These are phyloP conservation scores for Furcula furcula DNA, from an alignment of 2,888 invertebrate genomes.

Conservation along the genomic window DNA sequence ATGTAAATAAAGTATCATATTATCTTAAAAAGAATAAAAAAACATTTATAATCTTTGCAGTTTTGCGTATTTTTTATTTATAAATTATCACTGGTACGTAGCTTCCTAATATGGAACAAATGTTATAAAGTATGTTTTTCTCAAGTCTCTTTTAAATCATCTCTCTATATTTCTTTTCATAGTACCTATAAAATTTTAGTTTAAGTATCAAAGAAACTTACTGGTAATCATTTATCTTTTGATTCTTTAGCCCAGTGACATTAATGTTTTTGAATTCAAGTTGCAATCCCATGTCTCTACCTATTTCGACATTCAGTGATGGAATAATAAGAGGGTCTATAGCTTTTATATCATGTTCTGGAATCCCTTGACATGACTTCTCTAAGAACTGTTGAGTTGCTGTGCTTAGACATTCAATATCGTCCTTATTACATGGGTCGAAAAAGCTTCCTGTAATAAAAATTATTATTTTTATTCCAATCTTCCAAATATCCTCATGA, in stretches of 20 bases:
- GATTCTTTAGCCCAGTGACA: conserved; percentile 55
- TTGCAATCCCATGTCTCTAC: conserved; percentile 33
- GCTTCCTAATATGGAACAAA: too few relatives aligned
- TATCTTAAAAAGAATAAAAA: too few relatives aligned
- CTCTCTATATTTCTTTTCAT: too few relatives aligned
- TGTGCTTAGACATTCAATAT: conserved; percentile 55
- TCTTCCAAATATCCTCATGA: too few relatives aligned
- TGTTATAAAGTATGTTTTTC: too few relatives aligned
- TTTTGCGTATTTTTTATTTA: too few relatives aligned
- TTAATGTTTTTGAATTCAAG: conserved; percentile 49
- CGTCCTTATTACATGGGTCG: conserved; percentile 49
- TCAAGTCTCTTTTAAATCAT: too few relatives aligned
- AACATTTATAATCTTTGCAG: too few relatives aligned
- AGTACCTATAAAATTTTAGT: too few relatives aligned
- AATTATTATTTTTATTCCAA: too few relatives aligned
- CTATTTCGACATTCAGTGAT: conserved; percentile 35
- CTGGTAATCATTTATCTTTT: conserved; percentile 54
- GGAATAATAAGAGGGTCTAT: conserved; percentile 54
- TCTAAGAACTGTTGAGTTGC: conserved; percentile 55
- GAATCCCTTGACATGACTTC: conserved; percentile 51
- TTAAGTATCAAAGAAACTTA: conserved; percentile 35
- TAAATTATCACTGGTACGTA: too few relatives aligned
- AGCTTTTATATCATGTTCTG: conserved; percentile 41
- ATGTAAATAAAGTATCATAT: too few relatives aligned
- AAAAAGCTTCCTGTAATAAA: conserved; percentile 26